These are phyloP conservation scores for Echinometra lucunter DNA, from an alignment of 53 echinoderm and acorn worm genomes.

Conservation along the genomic window DNA sequence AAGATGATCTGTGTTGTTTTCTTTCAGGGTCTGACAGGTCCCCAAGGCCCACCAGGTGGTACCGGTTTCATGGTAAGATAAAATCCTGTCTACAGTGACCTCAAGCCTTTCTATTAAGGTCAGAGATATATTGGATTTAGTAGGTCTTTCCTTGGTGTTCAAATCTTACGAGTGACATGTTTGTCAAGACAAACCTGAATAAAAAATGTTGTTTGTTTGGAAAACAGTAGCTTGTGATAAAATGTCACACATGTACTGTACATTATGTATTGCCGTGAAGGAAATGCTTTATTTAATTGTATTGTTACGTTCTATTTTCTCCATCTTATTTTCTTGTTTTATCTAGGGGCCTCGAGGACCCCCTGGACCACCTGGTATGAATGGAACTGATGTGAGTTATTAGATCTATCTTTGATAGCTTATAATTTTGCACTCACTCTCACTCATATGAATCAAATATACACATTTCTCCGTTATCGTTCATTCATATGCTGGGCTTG, in stretches of 20 bases:
- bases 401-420: too few species aligned
- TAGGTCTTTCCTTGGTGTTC: too few species aligned
- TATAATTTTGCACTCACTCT: too few species aligned
- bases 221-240: too few species aligned
- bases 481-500: too few species aligned
- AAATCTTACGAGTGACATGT: too few species aligned
- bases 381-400: constrained; percentile 56
- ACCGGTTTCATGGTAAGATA: neutral
- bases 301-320: neutral
- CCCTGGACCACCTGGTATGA: neutral
- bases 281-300: neutral
- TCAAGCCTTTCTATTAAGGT: too few species aligned
- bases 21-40: constrained; percentile 22
- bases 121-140: too few species aligned
- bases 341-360: constrained; percentile 9
- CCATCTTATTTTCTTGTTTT: neutral
- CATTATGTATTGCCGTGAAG: too few species aligned
- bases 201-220: neutral
- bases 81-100: neutral
- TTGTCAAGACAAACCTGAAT: neutral
- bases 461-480: too few species aligned
- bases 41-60: constrained; percentile 34
- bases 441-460: too few species aligned
- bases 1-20: neutral
- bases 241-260: too few species aligned